Percentiles rank a stretch among this genome's conserved stretches.
Evolutionary conservation across 2,888 invertebrate genomes (phyloP).

Genomic region (Agriotes lineatus): DNA sequence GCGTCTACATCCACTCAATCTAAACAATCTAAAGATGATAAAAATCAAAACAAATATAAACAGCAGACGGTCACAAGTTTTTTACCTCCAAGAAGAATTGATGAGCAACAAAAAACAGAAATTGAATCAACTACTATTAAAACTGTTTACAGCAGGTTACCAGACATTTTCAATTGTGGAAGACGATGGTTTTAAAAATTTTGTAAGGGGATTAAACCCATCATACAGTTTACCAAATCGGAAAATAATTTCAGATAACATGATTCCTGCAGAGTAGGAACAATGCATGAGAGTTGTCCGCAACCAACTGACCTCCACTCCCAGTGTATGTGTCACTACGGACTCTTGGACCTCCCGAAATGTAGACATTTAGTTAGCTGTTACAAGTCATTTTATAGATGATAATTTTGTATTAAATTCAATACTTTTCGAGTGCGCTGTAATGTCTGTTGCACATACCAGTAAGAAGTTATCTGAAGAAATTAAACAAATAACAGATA

Average conservation of each 20-base stretch:
- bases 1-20: too few relatives aligned
- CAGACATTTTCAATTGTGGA: too few relatives aligned
- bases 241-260: constrained; percentile 42
- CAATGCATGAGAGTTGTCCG: not conserved
- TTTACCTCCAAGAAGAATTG: too few relatives aligned
- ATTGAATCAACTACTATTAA: too few relatives aligned
- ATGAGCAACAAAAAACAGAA: too few relatives aligned
- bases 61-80: too few relatives aligned
- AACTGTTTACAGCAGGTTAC: too few relatives aligned
- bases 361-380: constrained; percentile 52
- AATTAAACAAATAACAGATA: too few relatives aligned
- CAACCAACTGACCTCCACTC: too few relatives aligned
- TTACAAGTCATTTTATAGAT: constrained; percentile 51
- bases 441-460: not conserved
- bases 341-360: constrained; percentile 56
- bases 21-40: too few relatives aligned
- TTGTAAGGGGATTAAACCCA: constrained; percentile 42
- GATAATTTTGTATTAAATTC: constrained; percentile 1
- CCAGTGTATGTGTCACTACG: constrained; percentile 50
- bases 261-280: constrained; percentile 35
- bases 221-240: constrained; percentile 46
- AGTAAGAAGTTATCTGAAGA: not conserved
- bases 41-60: too few relatives aligned
- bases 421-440: not conserved
- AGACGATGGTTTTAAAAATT: constrained; percentile 45